Base-by-base conservation (phyloP, 2,888 invertebrate species). In the Cancer borealis region DNA sequence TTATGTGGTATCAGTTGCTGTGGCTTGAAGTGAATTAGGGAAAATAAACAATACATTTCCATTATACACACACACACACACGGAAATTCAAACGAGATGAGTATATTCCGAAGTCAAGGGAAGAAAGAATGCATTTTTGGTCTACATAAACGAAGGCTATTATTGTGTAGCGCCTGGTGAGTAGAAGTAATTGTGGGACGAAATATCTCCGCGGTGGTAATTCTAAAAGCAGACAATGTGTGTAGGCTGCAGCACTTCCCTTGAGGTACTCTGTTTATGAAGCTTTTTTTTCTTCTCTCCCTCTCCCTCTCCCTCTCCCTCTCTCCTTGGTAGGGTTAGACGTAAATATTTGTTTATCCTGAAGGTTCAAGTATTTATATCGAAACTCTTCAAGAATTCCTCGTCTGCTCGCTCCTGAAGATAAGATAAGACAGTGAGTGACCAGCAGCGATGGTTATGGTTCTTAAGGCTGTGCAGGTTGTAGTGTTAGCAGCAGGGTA, bases 301-400 rank as follows among this genome's bases (percentile, higher is more conserved):
- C 54, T 54, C 54, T 66, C 66, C 5, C 66, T 66, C 66, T 3
- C 3, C n/a, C 66, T 21, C 73, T 73, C n/a, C 21, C n/a, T 21
- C 73, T 73, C 10, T 79, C 12, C 30, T 30, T 26, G 26, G 79
- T 21, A 12, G 79, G 30, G 30, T 21, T n/a, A 8, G 10, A 79
- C 79, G 26, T 79, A 79, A 30, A 79, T 79, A 79, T 30, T 26
- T 79, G 79, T 79, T 30, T 30, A 79, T 79, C 79, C 79, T 79
- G 30, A 79, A 79, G 79, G 6, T 10, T 79, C 30, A 30, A 30
- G 30, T 79, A 26, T 30, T 79, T 79, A 26, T 79, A 79, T 30
- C 10, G 14, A 10, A 79, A 30, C 26, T 30, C 30, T 8, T 79
- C 79, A 26, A 30, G 30, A 79, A 30, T 73, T 8, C 12, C n/a